phyloP scores from a whole-genome alignment of 2,113 vertebrate species.

The Phaethornis superciliosus region DNA sequence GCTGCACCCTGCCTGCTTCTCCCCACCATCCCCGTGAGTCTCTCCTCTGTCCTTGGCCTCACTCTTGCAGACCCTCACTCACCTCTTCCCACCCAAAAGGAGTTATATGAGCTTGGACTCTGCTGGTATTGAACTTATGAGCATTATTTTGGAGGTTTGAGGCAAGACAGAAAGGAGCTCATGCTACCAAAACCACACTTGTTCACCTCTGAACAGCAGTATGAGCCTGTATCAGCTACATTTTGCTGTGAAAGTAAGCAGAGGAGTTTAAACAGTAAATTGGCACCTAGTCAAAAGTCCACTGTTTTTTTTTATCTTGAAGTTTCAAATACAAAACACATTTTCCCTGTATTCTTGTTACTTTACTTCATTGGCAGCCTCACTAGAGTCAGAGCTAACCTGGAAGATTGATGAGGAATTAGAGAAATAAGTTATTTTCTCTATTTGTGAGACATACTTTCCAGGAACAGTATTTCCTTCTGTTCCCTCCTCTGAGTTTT shows the following conservation, averaged over 20 bases:
- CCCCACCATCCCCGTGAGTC: rapidly evolving
- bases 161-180: neutral
- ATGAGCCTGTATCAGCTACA: neutral
- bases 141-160: neutral
- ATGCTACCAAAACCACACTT: neutral
- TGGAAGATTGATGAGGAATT: neutral
- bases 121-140: neutral
- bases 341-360: neutral
- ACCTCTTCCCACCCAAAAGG: neutral
- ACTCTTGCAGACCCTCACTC: neutral
- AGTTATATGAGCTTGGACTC: neutral
- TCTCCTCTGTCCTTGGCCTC: neutral
- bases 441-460: neutral
- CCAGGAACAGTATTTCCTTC: slow-evolving; percentile 1
- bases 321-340: neutral
- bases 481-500: neutral
- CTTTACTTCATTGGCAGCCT: neutral
- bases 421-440: neutral
- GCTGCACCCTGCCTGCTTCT: neutral
- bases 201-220: neutral
- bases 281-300: neutral
- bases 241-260: neutral
- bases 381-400: neutral
- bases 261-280: neutral
- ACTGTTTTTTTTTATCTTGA: neutral